These are phyloP conservation scores for Fulica atra DNA, from an alignment of 2,113 vertebrate species.

Conservation along the genomic window DNA sequence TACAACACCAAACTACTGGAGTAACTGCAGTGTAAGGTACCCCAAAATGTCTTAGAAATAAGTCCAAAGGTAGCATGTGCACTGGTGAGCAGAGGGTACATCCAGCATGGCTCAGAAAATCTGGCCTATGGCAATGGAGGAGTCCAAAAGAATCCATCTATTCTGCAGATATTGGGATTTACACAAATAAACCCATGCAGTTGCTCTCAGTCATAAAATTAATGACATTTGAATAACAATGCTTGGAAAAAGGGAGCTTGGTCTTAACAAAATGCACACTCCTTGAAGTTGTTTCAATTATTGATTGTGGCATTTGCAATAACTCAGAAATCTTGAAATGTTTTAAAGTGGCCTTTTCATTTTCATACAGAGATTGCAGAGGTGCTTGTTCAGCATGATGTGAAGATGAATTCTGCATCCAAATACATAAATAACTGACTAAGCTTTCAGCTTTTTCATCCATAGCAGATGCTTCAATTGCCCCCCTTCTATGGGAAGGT, in stretches of 20 bases:
- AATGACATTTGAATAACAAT: slow-evolving; percentile 6
- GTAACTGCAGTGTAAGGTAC: not conserved
- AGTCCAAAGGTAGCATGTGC: not conserved
- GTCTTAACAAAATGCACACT: not conserved
- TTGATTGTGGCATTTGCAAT: slow-evolving; percentile 43
- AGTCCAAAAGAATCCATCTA: not conserved
- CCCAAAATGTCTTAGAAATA: not conserved
- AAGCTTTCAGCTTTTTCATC: not conserved
- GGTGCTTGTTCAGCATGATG: slow-evolving; percentile 28
- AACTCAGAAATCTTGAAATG: slow-evolving; percentile 10
- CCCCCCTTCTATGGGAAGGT: not conserved
- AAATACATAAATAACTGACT: not conserved
- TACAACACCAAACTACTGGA: not conserved
- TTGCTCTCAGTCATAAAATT: not conserved
- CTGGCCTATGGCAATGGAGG: not conserved
- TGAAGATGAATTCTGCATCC: not conserved
- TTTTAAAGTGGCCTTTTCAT: slow-evolving; percentile 37
- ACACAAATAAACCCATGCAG: not conserved
- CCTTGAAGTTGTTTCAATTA: slow-evolving; percentile 37
- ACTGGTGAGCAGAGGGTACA: not conserved
- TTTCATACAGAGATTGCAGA: slow-evolving; percentile 21
- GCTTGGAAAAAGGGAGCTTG: not conserved
- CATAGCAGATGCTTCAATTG: not conserved
- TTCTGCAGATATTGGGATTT: not conserved
- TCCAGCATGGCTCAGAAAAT: not conserved